phyloP scores from a whole-genome alignment of 2,113 vertebrate species.

The Clupea harengus region DNA sequence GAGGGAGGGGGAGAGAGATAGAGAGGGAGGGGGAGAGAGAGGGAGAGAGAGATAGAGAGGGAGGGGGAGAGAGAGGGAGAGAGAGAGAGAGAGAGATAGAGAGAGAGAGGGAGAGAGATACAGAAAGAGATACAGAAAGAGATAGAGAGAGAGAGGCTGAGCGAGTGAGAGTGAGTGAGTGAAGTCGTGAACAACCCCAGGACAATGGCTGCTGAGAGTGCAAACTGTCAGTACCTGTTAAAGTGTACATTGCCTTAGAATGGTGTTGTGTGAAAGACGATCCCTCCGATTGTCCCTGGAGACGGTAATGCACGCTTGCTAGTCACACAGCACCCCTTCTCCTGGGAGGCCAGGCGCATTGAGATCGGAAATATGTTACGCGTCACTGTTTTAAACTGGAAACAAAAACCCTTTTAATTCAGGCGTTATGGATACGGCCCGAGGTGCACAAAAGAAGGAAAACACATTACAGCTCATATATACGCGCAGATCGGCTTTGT shows the following conservation, averaged over 20 bases:
- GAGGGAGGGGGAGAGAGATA: too few species aligned
- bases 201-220: neutral
- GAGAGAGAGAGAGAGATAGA: neutral
- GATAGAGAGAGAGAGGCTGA: neutral
- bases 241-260: conserved; percentile 3
- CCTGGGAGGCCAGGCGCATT: neutral
- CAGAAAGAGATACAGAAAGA: neutral
- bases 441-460: neutral
- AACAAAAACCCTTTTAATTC: conserved; percentile 5
- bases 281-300: neutral
- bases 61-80: neutral
- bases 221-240: neutral
- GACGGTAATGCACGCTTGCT: neutral
- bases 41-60: neutral
- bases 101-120: too few species aligned
- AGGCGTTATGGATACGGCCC: neutral
- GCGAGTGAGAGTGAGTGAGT: neutral
- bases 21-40: neutral
- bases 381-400: neutral
- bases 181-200: neutral
- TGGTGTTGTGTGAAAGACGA: neutral
- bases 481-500: neutral
- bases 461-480: neutral
- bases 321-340: neutral
- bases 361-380: neutral